Conservation (phyloP, 2,888 invertebrate species). For the Panorpa germanica region DNA sequence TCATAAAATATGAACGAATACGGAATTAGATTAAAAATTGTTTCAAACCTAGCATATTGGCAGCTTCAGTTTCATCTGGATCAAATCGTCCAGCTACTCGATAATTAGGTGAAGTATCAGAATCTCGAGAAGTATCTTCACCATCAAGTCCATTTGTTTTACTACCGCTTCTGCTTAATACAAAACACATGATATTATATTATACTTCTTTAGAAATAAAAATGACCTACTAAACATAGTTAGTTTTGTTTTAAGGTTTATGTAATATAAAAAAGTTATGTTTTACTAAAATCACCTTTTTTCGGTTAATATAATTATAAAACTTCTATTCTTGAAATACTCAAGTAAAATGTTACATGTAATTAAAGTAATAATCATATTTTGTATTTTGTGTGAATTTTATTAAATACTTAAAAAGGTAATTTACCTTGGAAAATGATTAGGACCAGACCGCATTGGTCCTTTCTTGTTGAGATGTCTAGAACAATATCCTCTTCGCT, state of each 20-base stretch:
- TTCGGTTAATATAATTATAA: no score
- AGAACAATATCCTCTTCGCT: constrained; percentile 91
- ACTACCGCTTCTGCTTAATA: constrained; percentile 22
- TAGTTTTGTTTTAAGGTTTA: constrained; percentile 3
- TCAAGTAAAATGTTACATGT: no score
- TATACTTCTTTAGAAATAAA: background rate
- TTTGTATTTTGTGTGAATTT: background rate
- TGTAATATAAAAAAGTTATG: background rate
- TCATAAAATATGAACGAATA: background rate
- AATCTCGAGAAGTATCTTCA: constrained; percentile 79
- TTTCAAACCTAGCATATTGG: constrained; percentile 73
- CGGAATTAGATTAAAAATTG: background rate
- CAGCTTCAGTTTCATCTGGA: constrained; percentile 90
- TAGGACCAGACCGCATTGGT: constrained; percentile 21
- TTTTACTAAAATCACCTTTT: background rate
- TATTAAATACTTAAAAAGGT: background rate
- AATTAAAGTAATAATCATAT: no score
- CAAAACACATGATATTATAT: constrained; percentile 1
- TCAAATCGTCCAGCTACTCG: constrained; percentile 71
- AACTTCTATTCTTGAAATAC: background rate
- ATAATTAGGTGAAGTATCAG: constrained; percentile 74
- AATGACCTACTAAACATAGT: background rate
- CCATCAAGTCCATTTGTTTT: constrained; percentile 42
- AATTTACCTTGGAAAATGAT: constrained; percentile 21
- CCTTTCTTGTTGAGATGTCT: constrained; percentile 86